A percentile compares a stretch with the other conserved stretches of the same genome.
Evolutionary conservation across 2,113 vertebrate species (phyloP).

Genomic region (Struthidea cinerea): DNA sequence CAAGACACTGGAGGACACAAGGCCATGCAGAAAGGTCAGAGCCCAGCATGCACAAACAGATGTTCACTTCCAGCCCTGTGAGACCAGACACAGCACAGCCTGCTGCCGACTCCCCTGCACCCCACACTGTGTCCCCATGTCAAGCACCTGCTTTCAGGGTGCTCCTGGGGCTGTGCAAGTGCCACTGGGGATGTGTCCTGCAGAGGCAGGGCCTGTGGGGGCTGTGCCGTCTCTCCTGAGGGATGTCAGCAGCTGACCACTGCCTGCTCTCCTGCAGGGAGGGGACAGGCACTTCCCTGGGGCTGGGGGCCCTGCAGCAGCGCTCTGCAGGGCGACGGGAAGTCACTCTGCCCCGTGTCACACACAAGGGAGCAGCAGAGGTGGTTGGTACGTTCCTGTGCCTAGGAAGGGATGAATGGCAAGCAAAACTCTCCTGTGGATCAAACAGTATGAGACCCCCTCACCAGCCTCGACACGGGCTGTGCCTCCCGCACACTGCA

Average conservation of each 20-base stretch:
- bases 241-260: not conserved
- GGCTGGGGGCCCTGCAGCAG: not conserved
- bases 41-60: not conserved
- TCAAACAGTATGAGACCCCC: not conserved
- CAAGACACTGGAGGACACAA: not conserved
- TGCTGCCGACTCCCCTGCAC: not conserved
- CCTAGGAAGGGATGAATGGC: not conserved
- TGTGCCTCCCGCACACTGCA: fast-evolving
- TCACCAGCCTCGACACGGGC: fast-evolving
- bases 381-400: fast-evolving
- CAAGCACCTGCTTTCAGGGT: not conserved
- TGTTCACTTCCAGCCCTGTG: not conserved
- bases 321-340: not conserved
- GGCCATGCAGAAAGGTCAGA: constrained; percentile 15
- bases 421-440: not conserved
- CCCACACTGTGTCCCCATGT: fast-evolving
- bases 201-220: not conserved
- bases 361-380: not conserved
- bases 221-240: not conserved
- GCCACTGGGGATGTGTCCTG: not conserved
- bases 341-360: not conserved
- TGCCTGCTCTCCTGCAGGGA: not conserved
- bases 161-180: not conserved
- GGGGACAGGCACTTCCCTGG: not conserved
- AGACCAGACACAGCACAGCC: not conserved